Evolutionary conservation across 2,888 invertebrate genomes (phyloP).

Genomic region (Tipula confusa): DNA sequence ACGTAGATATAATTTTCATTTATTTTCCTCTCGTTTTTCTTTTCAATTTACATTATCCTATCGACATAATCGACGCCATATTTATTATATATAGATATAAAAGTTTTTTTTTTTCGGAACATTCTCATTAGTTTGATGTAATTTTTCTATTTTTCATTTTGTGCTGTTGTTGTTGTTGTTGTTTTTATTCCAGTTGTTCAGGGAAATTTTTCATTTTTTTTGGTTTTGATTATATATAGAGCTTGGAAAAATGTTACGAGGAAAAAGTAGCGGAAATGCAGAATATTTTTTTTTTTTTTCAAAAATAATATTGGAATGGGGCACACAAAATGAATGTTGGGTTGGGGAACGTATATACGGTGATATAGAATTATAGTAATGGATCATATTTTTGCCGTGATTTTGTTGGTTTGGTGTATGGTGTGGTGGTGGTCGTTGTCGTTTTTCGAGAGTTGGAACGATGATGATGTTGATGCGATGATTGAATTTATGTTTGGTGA

Average conservation of each 20-base stretch:
- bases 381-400: not conserved
- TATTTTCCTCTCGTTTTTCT: slow-evolving; percentile 25
- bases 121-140: slow-evolving; percentile 30
- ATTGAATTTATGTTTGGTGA: not conserved
- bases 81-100: slow-evolving; percentile 20
- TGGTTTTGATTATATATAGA: slow-evolving; percentile 5
- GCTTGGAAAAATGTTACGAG: not conserved
- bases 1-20: slow-evolving; percentile 21
- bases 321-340: not conserved
- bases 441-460: not conserved
- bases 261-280: not conserved
- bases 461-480: not conserved
- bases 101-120: slow-evolving; percentile 3
- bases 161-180: not conserved
- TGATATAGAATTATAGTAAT: not conserved
- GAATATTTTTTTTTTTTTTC: too few relatives aligned
- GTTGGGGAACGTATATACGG: not conserved
- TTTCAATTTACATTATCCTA: slow-evolving; percentile 22
- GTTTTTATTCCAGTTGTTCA: not conserved
- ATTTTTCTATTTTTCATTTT: slow-evolving; percentile 29
- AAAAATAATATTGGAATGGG: not conserved
- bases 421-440: not conserved
- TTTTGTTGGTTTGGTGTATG: not conserved
- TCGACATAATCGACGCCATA: slow-evolving; percentile 30
- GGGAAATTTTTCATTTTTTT: not conserved